Conservation (phyloP, 2,113 vertebrate species). For the Gnathonemus echidnorhynchus region DNA sequence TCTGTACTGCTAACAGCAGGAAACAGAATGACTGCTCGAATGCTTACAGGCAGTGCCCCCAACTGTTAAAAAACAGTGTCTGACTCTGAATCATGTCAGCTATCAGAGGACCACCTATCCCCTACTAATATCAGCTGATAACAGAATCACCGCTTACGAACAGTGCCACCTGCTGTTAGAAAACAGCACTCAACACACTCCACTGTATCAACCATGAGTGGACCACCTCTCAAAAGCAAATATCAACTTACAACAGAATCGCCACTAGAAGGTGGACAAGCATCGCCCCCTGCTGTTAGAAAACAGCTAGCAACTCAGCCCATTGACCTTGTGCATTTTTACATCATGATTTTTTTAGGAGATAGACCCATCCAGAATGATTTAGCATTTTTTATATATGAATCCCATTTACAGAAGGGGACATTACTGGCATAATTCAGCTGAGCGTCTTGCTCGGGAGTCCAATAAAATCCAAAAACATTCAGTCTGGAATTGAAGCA, state of each 20-base stretch:
- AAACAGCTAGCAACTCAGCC: background rate
- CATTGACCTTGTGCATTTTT: background rate
- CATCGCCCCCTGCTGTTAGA: constrained; percentile 27
- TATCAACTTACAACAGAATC: background rate
- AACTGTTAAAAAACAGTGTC: background rate
- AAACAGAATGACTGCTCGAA: background rate
- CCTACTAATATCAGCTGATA: background rate
- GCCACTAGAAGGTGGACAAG: background rate
- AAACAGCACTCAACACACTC: background rate
- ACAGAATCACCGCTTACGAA: background rate
- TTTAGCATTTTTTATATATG: background rate
- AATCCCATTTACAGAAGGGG: background rate
- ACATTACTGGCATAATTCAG: constrained; percentile 1
- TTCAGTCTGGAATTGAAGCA: background rate
- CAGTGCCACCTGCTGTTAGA: background rate
- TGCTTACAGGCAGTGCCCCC: background rate
- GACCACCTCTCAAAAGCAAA: background rate
- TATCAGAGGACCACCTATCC: background rate
- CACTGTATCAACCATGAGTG: background rate
- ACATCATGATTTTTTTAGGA: background rate
- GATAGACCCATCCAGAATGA: background rate
- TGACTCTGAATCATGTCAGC: background rate
- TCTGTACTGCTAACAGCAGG: background rate
- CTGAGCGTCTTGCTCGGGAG: background rate
- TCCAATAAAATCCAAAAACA: constrained; percentile 6